Conservation (phyloP, 2,888 invertebrate genomes). For the Oxyteleia sp. region DNA sequence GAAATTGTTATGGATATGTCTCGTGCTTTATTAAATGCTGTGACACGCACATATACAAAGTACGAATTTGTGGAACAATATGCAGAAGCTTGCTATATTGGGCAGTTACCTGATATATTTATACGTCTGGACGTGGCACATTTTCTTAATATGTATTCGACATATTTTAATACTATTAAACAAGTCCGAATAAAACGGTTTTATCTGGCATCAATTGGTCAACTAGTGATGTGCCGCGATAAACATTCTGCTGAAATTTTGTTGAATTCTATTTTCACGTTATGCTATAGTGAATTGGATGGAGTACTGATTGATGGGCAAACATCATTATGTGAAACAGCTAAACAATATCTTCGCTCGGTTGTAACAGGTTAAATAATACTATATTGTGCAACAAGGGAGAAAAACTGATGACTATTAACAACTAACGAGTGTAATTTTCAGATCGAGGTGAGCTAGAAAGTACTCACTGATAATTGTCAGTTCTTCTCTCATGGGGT, state of each 20-base stretch:
- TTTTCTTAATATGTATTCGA: slow-evolving; percentile 58
- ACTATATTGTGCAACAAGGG: no score
- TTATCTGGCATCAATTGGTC: slow-evolving; percentile 16
- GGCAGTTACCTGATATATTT: slow-evolving; percentile 8
- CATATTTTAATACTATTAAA: neutral
- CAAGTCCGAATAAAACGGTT: neutral
- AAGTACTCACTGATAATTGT: no score
- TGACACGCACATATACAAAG: slow-evolving; percentile 63
- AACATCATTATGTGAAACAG: neutral
- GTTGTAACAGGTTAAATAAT: no score
- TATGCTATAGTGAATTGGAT: slow-evolving; percentile 16
- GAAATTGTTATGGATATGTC: slow-evolving; percentile 73
- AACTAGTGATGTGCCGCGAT: slow-evolving; percentile 3
- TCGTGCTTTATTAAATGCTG: slow-evolving; percentile 72
- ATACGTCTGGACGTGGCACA: slow-evolving; percentile 66
- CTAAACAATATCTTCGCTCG: no score
- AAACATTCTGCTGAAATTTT: neutral
- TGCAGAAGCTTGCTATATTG: slow-evolving; percentile 36
- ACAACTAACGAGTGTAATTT: no score
- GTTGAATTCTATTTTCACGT: neutral
- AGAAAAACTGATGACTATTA: no score
- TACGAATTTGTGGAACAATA: slow-evolving; percentile 68
- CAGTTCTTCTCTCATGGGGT: no score
- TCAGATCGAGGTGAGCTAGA: no score
- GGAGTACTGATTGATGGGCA: neutral